A percentile compares a stretch with the other conserved stretches of the same genome.
These are phyloP conservation scores for Temnothorax unifasciatus DNA, from an alignment of 2,888 invertebrate species.

Conservation along the genomic window DNA sequence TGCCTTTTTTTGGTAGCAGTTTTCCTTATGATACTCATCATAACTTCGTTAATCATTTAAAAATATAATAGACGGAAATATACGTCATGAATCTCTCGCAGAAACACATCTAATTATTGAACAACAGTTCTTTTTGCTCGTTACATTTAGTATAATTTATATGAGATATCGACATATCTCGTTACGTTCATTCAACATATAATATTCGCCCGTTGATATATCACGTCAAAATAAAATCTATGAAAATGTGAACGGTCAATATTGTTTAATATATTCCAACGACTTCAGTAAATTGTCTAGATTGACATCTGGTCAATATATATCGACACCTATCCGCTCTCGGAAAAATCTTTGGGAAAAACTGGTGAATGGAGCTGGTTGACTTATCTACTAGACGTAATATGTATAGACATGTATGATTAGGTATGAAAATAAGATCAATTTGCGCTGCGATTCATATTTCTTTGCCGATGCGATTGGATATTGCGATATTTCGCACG, in stretches of 20 bases:
- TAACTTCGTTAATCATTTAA: not conserved
- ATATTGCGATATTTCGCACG: slow-evolving; percentile 29
- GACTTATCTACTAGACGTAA: slow-evolving; percentile 28
- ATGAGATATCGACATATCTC: not conserved
- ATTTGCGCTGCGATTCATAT: slow-evolving; percentile 5
- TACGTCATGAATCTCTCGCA: slow-evolving; percentile 14
- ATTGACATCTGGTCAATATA: not conserved
- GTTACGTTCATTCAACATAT: not conserved
- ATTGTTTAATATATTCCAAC: slow-evolving; percentile 41
- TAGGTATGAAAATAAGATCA: slow-evolving; percentile 34
- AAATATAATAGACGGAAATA: slow-evolving; percentile 3
- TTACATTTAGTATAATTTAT: slow-evolving; percentile 39
- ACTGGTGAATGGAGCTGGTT: slow-evolving; percentile 15
- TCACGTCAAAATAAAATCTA: not conserved
- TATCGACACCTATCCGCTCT: not conserved
- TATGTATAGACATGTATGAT: not conserved
- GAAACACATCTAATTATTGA: slow-evolving; percentile 46
- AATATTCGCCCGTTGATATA: not conserved
- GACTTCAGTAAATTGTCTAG: not conserved
- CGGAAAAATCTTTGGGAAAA: slow-evolving; percentile 33
- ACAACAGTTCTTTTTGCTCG: slow-evolving; percentile 15
- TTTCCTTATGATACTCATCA: slow-evolving; percentile 5
- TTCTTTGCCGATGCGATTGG: slow-evolving; percentile 7
- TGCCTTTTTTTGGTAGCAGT: not conserved
- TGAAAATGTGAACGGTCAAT: slow-evolving; percentile 22